Conservation (phyloP, 1,140 invertebrate species). For the Euschistus heros region DNA sequence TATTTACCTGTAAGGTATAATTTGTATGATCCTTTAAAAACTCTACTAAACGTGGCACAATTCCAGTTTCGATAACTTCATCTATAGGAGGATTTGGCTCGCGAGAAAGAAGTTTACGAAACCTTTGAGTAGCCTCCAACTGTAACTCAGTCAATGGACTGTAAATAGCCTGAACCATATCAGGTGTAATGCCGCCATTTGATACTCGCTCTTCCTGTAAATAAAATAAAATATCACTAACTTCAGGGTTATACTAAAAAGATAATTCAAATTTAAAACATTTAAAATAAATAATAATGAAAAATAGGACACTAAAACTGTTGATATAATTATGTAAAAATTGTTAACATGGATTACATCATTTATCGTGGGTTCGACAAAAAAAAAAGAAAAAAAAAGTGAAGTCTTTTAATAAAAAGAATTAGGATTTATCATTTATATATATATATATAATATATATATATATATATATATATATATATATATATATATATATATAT, state of each 20-base stretch:
- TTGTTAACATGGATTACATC: too few species aligned
- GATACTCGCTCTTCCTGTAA: slow-evolving; percentile 26
- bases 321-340: too few species aligned
- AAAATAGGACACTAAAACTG: too few species aligned
- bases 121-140: slow-evolving; percentile 83
- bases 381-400: too few species aligned
- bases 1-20: slow-evolving; percentile 67
- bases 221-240: slow-evolving; percentile 9
- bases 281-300: too few species aligned
- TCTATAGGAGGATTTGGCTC: slow-evolving; percentile 98
- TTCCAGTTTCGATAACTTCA: slow-evolving; percentile 93
- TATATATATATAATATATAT: slow-evolving; percentile 1
- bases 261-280: too few species aligned
- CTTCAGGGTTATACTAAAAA: too few species aligned
- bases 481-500: too few species aligned
- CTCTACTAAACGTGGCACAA: slow-evolving; percentile 91
- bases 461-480: background rate
- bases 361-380: too few species aligned
- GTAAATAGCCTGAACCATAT: slow-evolving; percentile 71
- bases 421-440: background rate
- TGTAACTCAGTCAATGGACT: slow-evolving; percentile 70
- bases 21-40: slow-evolving; percentile 78
- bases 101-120: slow-evolving; percentile 84
- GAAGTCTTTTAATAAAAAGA: background rate
- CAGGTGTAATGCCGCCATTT: slow-evolving; percentile 45